Conservation (phyloP, 2,113 vertebrate species). For the Bagarius yarrelli region DNA sequence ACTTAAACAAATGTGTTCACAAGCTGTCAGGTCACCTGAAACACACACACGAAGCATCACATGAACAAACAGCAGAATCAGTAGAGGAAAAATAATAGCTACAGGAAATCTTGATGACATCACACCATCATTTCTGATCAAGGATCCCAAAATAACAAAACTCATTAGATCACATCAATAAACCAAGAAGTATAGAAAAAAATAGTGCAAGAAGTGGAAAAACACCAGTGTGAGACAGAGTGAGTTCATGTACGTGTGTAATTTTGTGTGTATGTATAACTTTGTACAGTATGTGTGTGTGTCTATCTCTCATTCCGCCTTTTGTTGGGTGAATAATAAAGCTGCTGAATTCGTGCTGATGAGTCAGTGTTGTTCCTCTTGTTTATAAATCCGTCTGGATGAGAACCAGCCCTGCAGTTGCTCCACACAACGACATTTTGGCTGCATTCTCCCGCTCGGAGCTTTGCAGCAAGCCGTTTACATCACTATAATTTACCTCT, state of each 20-base stretch:
- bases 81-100: too few species aligned
- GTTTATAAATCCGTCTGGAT: background rate
- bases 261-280: too few species aligned
- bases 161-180: too few species aligned
- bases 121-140: too few species aligned
- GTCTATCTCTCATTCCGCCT: background rate
- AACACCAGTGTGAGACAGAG: too few species aligned
- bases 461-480: background rate
- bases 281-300: background rate
- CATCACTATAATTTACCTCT: background rate
- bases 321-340: slow-evolving; percentile 6
- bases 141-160: too few species aligned
- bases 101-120: too few species aligned
- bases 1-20: slow-evolving; percentile 91
- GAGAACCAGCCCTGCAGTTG: background rate
- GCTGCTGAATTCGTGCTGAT: background rate
- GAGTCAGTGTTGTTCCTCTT: background rate
- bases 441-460: background rate
- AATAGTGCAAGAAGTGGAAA: background rate
- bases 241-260: too few species aligned
- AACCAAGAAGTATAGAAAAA: too few species aligned
- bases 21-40: slow-evolving; percentile 84
- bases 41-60: slow-evolving; percentile 3
- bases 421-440: background rate
- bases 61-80: too few species aligned